Percentiles rank a stretch among this genome's conserved stretches.
These are phyloP conservation scores for Rhabdomys dilectus DNA, from an alignment of 2,113 vertebrate genomes.

Conservation along the genomic window DNA sequence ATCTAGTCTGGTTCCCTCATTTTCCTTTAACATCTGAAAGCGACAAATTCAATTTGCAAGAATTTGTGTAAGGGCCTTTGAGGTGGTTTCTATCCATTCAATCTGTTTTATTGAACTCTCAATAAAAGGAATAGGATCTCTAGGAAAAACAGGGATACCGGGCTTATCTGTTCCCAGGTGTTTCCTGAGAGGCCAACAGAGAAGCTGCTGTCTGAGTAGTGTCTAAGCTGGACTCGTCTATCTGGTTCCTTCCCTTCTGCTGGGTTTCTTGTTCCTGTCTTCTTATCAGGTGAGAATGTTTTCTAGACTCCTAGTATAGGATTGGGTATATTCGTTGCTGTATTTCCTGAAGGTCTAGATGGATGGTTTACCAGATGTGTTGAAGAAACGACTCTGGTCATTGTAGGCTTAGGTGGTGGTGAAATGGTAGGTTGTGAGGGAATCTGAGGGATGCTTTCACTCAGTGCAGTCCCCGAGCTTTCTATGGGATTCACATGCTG, in stretches of 20 bases:
- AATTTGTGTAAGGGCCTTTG: slow-evolving; percentile 86
- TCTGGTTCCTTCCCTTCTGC: slow-evolving; percentile 83
- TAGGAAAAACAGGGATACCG: slow-evolving; percentile 87
- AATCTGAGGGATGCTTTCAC: slow-evolving; percentile 86
- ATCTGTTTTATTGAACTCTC: slow-evolving; percentile 92
- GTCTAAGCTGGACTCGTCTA: slow-evolving; percentile 78
- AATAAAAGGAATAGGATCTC: slow-evolving; percentile 89
- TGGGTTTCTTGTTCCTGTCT: slow-evolving; percentile 84
- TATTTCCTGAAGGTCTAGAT: slow-evolving; percentile 85
- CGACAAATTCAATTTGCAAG: slow-evolving; percentile 84
- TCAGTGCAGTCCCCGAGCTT: slow-evolving; percentile 84
- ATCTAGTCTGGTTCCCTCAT: slow-evolving; percentile 82
- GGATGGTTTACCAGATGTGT: slow-evolving; percentile 85
- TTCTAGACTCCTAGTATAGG: slow-evolving; percentile 87
- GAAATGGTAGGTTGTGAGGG: slow-evolving; percentile 81
- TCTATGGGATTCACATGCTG: slow-evolving; percentile 84
- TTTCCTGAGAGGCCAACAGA: slow-evolving; percentile 85
- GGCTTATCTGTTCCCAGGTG: slow-evolving; percentile 87
- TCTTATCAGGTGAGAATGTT: slow-evolving; percentile 79
- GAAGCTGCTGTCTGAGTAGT: slow-evolving; percentile 74
- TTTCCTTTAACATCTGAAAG: slow-evolving; percentile 85
- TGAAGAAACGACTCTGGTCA: slow-evolving; percentile 86
- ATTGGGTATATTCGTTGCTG: slow-evolving; percentile 86
- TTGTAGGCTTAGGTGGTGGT: slow-evolving; percentile 84
- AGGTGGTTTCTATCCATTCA: slow-evolving; percentile 89